phyloP scores from a whole-genome alignment of 2,797 vertebrate genomes.

The Acanthurus tractus region DNA sequence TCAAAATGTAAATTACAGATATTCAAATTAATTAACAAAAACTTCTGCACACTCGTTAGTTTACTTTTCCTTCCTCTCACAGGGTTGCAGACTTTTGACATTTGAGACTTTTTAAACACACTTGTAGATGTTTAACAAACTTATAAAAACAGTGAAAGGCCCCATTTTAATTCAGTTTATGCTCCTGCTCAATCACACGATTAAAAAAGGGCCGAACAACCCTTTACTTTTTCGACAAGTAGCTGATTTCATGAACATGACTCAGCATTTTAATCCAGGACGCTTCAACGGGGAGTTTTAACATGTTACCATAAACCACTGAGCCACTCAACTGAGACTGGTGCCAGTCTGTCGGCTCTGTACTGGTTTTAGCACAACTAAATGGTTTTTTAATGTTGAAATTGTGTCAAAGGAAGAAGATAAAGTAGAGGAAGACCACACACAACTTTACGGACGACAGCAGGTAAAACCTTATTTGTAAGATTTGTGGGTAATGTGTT shows the following conservation, averaged over 20 bases:
- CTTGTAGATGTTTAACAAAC: conserved; percentile 12
- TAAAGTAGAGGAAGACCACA: background rate
- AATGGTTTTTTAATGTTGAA: conserved; percentile 8
- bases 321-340: background rate
- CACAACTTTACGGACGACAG: background rate
- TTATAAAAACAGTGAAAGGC: conserved; percentile 2
- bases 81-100: background rate
- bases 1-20: conserved; percentile 59
- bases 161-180: conserved; percentile 7
- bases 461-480: background rate
- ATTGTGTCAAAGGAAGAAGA: background rate
- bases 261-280: background rate
- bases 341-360: conserved; percentile 11
- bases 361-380: conserved; percentile 9
- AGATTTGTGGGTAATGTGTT: conserved; percentile 12
- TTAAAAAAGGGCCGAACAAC: conserved; percentile 9
- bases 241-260: background rate
- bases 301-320: background rate
- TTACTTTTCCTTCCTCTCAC: conserved; percentile 29
- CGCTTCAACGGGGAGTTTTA: background rate
- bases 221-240: conserved; percentile 1
- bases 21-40: conserved; percentile 44
- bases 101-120: conserved; percentile 5
- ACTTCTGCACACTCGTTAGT: conserved; percentile 38
- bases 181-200: background rate